Percentiles rank a stretch among this genome's conserved stretches.
Conservation (phyloP, 1,140 invertebrate species). For the Galleria mellonella region DNA sequence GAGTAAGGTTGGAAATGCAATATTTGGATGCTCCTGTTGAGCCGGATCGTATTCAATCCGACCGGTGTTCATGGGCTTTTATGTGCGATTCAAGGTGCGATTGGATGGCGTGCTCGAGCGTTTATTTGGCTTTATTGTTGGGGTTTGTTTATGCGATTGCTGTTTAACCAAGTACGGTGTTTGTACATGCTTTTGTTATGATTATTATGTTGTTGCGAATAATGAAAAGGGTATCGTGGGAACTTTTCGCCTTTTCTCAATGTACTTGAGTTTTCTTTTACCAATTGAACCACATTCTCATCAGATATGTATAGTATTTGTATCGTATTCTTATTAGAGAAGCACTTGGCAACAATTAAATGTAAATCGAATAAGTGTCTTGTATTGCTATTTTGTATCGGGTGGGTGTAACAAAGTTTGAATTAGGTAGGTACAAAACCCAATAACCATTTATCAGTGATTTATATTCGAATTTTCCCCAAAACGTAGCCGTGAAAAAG, state of each 20-base stretch:
- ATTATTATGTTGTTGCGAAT: conserved; percentile 68
- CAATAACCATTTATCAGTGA: conserved; percentile 64
- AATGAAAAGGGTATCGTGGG: conserved; percentile 47
- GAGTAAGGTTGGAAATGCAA: conserved; percentile 58
- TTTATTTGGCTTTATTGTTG: conserved; percentile 74
- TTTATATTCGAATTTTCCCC: conserved; percentile 68
- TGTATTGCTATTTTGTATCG: conserved; percentile 2
- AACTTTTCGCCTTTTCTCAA: conserved; percentile 23
- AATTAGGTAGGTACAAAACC: conserved; percentile 50
- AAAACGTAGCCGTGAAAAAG: conserved; percentile 72
- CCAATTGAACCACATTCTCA: conserved; percentile 15
- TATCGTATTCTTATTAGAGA: conserved; percentile 1
- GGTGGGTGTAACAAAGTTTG: conserved; percentile 33
- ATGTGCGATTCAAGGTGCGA: conserved; percentile 73
- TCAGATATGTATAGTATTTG: conserved; percentile 7
- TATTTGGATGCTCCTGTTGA: conserved; percentile 62
- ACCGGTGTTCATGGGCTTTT: conserved; percentile 69
- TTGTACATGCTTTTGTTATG: conserved; percentile 68
- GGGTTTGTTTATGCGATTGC: conserved; percentile 74
- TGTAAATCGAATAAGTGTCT: conserved; percentile 6
- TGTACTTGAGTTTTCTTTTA: conserved; percentile 14
- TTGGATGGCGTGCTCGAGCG: conserved; percentile 71
- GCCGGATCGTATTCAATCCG: conserved; percentile 62
- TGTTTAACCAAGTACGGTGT: conserved; percentile 70
- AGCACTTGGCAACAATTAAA: not conserved